These are phyloP conservation scores for Danio kyathit DNA, from an alignment of 2,797 vertebrate genomes.

Conservation along the genomic window DNA sequence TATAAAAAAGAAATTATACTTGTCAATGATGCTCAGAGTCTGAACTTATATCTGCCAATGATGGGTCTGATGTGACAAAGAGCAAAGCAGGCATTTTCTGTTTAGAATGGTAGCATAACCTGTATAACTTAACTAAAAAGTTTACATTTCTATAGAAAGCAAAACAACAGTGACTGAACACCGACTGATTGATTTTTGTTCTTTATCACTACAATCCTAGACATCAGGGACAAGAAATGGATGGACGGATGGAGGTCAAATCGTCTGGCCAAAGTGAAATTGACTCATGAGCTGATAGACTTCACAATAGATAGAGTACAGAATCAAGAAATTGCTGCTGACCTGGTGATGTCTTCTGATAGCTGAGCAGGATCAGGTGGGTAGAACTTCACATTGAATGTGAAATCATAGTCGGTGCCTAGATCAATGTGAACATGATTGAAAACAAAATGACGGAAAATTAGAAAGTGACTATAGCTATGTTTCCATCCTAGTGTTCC, in stretches of 20 bases:
- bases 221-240: neutral
- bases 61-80: no score
- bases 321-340: neutral
- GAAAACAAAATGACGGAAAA: neutral
- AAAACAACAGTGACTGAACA: no score
- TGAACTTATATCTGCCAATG: no score
- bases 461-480: neutral
- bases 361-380: constrained; percentile 95
- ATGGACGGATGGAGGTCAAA: neutral
- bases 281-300: neutral
- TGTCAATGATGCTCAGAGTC: no score
- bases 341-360: constrained; percentile 97
- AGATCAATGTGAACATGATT: constrained; percentile 33
- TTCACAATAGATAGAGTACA: neutral
- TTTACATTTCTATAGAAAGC: no score
- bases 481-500: no score
- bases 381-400: constrained; percentile 97
- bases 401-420: constrained; percentile 91
- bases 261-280: neutral
- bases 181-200: neutral
- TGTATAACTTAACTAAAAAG: no score
- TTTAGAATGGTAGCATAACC: no score
- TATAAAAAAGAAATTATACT: no score
- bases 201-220: neutral
- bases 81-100: no score